These are phyloP conservation scores for Bedellia somnulentella DNA, from an alignment of 2,888 invertebrate species.

Conservation along the genomic window DNA sequence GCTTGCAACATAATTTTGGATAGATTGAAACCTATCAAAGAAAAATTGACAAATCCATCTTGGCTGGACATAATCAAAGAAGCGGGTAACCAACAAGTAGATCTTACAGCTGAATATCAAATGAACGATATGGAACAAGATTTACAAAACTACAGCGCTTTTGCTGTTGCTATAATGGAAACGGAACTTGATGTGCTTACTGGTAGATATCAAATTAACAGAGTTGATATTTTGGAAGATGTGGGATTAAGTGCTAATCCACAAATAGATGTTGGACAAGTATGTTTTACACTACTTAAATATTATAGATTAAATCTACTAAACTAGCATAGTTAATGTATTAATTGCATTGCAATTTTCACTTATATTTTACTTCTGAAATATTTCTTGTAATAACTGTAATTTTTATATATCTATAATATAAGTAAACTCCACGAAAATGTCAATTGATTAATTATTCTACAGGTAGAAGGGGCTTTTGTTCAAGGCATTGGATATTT, in stretches of 20 bases:
- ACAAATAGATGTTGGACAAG: conserved; percentile 68
- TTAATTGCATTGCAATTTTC: too few species aligned
- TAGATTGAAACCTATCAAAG: conserved; percentile 58
- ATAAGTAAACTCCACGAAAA: too few species aligned
- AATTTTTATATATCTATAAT: too few species aligned
- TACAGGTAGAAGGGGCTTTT: conserved; percentile 69
- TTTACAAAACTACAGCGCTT: conserved; percentile 56
- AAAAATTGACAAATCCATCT: conserved; percentile 38
- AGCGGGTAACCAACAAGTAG: conserved; percentile 52
- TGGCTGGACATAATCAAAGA: conserved; percentile 63
- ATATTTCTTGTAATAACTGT: too few species aligned
- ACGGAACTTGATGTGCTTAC: conserved; percentile 71
- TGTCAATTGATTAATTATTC: too few species aligned
- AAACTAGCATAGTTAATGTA: too few species aligned
- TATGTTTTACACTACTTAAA: too few species aligned
- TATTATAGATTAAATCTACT: too few species aligned
- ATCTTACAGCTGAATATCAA: conserved; percentile 64
- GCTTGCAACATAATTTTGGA: conserved; percentile 62
- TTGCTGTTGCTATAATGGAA: conserved; percentile 64
- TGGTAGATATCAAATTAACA: conserved; percentile 62
- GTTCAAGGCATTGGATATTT: conserved; percentile 71
- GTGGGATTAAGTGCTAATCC: conserved; percentile 69
- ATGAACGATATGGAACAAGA: conserved; percentile 54
- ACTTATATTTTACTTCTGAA: too few species aligned
- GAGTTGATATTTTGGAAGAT: conserved; percentile 70